Base-by-base conservation (phyloP, 2,888 invertebrate genomes). In the Piscicola geometra region DNA sequence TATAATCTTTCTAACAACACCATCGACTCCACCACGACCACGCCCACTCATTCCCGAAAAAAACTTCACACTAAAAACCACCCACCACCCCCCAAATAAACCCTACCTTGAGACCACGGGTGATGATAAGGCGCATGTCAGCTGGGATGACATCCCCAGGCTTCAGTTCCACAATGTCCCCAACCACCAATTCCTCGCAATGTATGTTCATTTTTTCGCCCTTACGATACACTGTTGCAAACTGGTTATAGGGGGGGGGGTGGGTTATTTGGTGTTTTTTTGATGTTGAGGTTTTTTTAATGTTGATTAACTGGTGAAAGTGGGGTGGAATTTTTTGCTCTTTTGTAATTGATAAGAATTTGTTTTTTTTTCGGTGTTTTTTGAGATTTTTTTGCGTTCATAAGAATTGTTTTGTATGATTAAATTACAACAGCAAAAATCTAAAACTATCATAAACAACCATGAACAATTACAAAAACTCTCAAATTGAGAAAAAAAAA, bases 71-170 rank as follows among this genome's bases (percentile, higher is more conserved):
- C n/a, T n/a, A n/a, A 47, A 21, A 47, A 47, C 12, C 50, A 47
- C 50, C 21, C 50, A 15, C 21, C 9, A 47, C 50, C 50, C 9
- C 21, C 9, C 12, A 47, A 47, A 9, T 21, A 12, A 9, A 0
- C 72, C 47, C 64, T 78, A 87, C 88, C 89, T 99, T 99, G 88
- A 99, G 97, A 83, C 93, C 93, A 86, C 94, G 92, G 64, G 94
- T 90, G 86, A 92, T 92, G 85, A 99, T 92, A 84, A 99, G 90
- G 82, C 99, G 91, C 84, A 99, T 90, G 87, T 99, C 99, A 83
- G 99, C 99, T 69, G 99, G 99, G 82, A 99, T 93, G 82, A 98
- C 90, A 88, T 99, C 98, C 83, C 99, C 98, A 87, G 98, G 98
- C 88, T 98, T 98, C 78, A 99, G 95, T 87, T 98, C 97, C 84